Base-by-base conservation (phyloP, 2,888 invertebrate genomes). In the Epirrita christyi region DNA sequence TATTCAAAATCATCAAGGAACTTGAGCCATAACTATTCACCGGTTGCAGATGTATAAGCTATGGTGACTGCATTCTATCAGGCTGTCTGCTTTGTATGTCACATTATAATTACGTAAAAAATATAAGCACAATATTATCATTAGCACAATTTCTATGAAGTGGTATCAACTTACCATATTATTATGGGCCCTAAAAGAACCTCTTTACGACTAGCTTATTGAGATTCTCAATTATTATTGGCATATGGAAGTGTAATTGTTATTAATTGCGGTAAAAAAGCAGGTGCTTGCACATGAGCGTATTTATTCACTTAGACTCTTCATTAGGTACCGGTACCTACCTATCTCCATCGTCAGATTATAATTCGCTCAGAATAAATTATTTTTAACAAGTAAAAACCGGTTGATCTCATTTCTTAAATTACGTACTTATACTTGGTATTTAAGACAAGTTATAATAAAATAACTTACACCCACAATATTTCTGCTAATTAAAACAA, bases 211-310 rank as follows among this genome's bases (percentile, higher is more conserved):
- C n/a, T n/a, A n/a, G n/a, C n/a, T 56, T 54, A 55, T 59, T 57
- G 46, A 46, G 54, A 55, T 59, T 59, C 45, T 51, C 42, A 59
- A 59, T 55, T 63, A 70, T 68, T 70, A 66, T 71, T 70, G 71
- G 68, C 71, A 65, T 68, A 72, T 70, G 50, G 60, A 66, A 69
- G 67, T 69, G 61, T 77, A 76, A 80, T 78, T 72, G 74, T 75
- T 68, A 79, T 77, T 76, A 78, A 80, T 79, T 75, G 68, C 56
- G 46, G 57, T 61, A 72, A 67, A 67, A 66, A 70, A 55, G 74
- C 80, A 80, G 76, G 74, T 77, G 76, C 48, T 27, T 40, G 51
- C 38, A 47, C 58, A 47, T 37, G 37, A 13, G 21, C 21, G 29
- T 54, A 50, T 37, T 27, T 41, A 34, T 46, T 57, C 48, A 42